Conservation (phyloP, 2,113 vertebrate species). For the Nyctibius bracteatus region DNA sequence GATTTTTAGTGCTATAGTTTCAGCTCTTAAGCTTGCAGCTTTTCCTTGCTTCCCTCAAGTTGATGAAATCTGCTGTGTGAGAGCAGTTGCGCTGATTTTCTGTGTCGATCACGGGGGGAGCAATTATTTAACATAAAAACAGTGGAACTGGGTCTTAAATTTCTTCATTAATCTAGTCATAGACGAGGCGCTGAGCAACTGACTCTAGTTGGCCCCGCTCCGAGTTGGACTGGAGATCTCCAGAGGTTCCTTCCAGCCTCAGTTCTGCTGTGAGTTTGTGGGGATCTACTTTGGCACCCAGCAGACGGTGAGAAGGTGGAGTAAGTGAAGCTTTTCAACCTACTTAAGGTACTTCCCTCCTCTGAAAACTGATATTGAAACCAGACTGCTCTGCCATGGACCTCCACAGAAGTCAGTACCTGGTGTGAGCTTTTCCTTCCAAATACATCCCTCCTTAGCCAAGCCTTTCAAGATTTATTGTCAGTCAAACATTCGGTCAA, state of each 20-base stretch:
- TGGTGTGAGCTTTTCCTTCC: not conserved
- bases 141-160: not conserved
- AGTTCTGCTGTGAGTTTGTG: not conserved
- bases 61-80: not conserved
- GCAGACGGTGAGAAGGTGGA: not conserved
- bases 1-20: not conserved
- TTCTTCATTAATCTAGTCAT: not conserved
- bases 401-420: not conserved
- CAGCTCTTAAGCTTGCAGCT: not conserved
- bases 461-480: not conserved
- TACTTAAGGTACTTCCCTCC: not conserved
- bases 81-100: not conserved
- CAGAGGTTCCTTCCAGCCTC: not conserved
- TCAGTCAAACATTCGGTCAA: not conserved
- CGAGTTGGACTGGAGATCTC: not conserved
- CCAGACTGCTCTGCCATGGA: not conserved
- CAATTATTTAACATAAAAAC: not conserved
- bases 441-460: not conserved
- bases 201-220: not conserved
- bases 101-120: not conserved
- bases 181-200: not conserved
- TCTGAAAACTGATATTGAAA: not conserved
- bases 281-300: not conserved
- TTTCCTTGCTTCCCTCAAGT: not conserved
- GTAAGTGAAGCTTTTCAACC: not conserved